Evolutionary conservation across 2,113 vertebrate genomes (phyloP), one percentile per base, ranked within the genome.

Genomic region (Cynocephalus volans): DNA sequence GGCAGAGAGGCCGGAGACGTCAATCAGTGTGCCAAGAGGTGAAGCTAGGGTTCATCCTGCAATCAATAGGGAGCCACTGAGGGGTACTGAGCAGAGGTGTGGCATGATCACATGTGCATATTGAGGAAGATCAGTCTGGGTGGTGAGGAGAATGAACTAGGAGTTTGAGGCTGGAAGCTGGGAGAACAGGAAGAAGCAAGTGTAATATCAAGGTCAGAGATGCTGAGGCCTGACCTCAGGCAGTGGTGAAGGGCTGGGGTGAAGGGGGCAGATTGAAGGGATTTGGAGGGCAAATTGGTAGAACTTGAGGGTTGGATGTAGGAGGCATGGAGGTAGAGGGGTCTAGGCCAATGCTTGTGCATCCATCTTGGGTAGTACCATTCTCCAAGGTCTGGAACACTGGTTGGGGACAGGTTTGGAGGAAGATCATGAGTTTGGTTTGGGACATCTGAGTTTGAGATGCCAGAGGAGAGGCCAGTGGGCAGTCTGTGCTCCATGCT

Each of bases 401-500:
- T 18, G 18, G 23, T 6, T 0, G 36, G 19, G 70, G 80, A 52
- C 21, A 26, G 8, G 10, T 65, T 79, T 33, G 64, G 64, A 45
- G 36, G 65, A 45, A 94, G 36, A 75, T 33, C 70, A 45, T 24
- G 90, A 69, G 18, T 67, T 62, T 45, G 8, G 58, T 70, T 36
- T 90, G 62, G 33, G 41, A 33, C 58, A 36, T 73, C 54, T 64
- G 48, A n/a, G 54, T 18, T 33, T n/a, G 54, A 64, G 28, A 56
- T 1, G 3, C 33, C 24, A 69, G 12, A 9, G n/a, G 41, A 48
- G 56, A 70, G 5, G 23, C 62, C 65, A 26, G 58, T 1, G 19
- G 31, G 81, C 36, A 36, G 18, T 31, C 72, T 56, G 28, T 19
- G 26, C 36, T 33, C 19, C 24, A 12, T 0, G 0, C 31, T 7